Percentiles rank a stretch among this genome's conserved stretches.
Conservation (phyloP, 2,797 vertebrate species). For the Myotis findleyi region DNA sequence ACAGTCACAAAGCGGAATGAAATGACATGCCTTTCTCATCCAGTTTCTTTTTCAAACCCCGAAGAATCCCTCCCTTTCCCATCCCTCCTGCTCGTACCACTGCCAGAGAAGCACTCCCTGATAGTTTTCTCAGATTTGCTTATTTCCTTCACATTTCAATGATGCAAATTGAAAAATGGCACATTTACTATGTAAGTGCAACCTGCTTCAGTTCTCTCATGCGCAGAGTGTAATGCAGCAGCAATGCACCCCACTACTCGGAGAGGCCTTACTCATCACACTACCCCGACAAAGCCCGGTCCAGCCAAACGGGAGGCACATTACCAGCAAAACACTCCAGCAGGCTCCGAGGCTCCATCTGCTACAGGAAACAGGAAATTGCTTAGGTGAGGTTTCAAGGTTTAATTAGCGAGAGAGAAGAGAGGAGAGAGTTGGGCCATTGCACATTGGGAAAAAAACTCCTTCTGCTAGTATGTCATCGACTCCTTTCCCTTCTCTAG, state of each 20-base stretch:
- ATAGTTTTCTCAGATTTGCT: conserved; percentile 73
- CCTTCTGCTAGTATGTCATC: background rate
- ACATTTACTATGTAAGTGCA: conserved; percentile 83
- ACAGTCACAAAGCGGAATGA: background rate
- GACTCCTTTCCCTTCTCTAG: background rate
- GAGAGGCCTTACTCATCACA: background rate
- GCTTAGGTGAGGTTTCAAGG: conserved; percentile 20
- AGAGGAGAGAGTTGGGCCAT: background rate
- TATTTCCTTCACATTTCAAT: conserved; percentile 74
- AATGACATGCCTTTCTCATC: background rate
- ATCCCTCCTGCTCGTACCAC: conserved; percentile 48
- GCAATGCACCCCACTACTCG: background rate
- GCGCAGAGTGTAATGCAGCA: background rate
- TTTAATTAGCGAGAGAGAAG: background rate
- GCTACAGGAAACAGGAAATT: background rate
- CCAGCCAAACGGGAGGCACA: background rate
- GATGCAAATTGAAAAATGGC: conserved; percentile 65
- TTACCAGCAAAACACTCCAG: background rate
- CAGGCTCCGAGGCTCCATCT: background rate
- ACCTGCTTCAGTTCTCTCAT: conserved; percentile 60
- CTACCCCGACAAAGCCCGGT: background rate
- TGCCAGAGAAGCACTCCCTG: conserved; percentile 75
- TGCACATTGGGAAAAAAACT: background rate
- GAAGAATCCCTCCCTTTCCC: conserved; percentile 64
- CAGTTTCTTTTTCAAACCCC: conserved; percentile 2